Conservation (phyloP, 2,797 vertebrate genomes). For the Linurgus olivaceus region DNA sequence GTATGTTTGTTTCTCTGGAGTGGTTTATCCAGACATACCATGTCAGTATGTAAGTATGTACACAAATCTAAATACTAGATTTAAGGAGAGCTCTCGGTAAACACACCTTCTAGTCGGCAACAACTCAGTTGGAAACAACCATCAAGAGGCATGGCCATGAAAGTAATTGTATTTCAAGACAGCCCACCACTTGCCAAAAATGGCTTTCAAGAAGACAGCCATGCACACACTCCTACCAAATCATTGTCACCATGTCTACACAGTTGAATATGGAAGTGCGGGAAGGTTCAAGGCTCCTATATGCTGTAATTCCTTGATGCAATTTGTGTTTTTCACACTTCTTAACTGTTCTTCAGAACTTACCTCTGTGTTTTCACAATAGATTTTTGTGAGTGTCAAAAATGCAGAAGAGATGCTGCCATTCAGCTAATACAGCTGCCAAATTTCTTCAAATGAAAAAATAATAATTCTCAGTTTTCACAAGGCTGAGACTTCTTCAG, state of each 20-base stretch:
- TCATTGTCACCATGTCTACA: neutral
- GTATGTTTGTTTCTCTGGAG: neutral
- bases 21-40: neutral
- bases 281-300: neutral
- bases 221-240: accelerated
- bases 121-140: neutral
- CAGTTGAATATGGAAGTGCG: accelerated
- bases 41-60: neutral
- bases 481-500: neutral
- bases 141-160: neutral
- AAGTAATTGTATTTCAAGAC: neutral
- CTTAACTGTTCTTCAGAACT: neutral
- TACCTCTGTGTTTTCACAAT: accelerated
- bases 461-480: neutral
- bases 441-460: neutral
- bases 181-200: neutral
- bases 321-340: neutral
- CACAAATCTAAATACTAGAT: neutral
- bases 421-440: neutral
- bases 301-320: neutral
- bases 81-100: neutral
- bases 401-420: neutral
- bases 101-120: neutral
- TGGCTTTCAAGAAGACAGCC: neutral
- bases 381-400: neutral